Conservation (phyloP, 2,113 vertebrate species). For the Ailurus styani region DNA sequence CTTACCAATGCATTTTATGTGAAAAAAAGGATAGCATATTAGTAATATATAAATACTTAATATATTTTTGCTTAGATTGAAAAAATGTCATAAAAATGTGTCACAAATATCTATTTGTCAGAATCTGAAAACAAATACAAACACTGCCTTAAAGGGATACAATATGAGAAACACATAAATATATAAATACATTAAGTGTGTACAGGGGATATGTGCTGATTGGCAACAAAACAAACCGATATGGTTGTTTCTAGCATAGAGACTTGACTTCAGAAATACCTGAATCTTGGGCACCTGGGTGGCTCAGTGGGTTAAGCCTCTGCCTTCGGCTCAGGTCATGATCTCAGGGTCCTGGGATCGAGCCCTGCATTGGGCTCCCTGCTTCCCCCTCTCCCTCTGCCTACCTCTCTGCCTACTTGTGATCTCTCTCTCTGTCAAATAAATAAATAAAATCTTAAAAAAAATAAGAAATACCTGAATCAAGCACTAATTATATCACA, state of each 20-base stretch:
- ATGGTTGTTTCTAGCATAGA: background rate
- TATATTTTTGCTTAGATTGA: background rate
- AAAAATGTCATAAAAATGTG: background rate
- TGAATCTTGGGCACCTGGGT: no score
- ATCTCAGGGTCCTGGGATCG: no score
- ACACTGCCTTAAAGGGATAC: background rate
- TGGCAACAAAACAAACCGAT: background rate
- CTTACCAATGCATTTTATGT: background rate
- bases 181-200: background rate
- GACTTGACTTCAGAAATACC: background rate
- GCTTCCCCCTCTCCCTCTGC: no score
- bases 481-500: background rate
- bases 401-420: no score
- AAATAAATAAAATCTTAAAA: no score
- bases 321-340: no score
- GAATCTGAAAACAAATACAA: background rate
- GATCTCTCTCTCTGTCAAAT: no score
- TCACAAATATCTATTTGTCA: background rate
- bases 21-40: background rate
- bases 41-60: background rate
- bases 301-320: no score
- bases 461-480: background rate
- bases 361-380: no score
- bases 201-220: background rate
- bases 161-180: background rate